Evolutionary conservation across 2,888 invertebrate species (phyloP).

Genomic region (Ypsolopha sequella): DNA sequence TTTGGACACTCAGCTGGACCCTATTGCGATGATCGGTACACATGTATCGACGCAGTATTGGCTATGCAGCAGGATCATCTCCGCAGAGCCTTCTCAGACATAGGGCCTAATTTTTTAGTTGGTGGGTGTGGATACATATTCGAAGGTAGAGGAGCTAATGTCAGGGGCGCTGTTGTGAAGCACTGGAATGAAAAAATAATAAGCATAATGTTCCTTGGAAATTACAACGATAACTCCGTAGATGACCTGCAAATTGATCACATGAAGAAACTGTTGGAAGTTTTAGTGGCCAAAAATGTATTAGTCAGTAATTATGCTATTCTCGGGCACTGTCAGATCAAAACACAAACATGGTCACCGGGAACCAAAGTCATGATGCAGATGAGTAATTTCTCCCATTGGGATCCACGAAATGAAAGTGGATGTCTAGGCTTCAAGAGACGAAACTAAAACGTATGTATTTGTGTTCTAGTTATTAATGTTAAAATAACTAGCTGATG

Average conservation of each 20-base stretch:
- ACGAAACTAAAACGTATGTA: not conserved
- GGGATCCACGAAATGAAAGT: slow-evolving; percentile 24
- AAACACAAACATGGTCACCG: slow-evolving; percentile 26
- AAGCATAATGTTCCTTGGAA: slow-evolving; percentile 47
- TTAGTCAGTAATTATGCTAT: slow-evolving; percentile 29
- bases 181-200: slow-evolving; percentile 35
- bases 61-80: slow-evolving; percentile 35
- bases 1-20: slow-evolving; percentile 40
- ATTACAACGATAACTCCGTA: slow-evolving; percentile 27
- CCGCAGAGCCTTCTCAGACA: slow-evolving; percentile 31
- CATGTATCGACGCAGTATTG: slow-evolving; percentile 33
- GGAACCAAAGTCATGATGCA: slow-evolving; percentile 30
- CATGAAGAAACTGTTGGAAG: slow-evolving; percentile 28
- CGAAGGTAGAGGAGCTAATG: slow-evolving; percentile 51
- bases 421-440: not conserved
- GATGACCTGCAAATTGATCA: slow-evolving; percentile 32
- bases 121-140: slow-evolving; percentile 43
- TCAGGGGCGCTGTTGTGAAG: slow-evolving; percentile 34
- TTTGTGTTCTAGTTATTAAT: not conserved
- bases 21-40: slow-evolving; percentile 27
- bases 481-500: no score
- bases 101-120: slow-evolving; percentile 50
- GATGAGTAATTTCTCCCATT: slow-evolving; percentile 30
- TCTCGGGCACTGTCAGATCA: slow-evolving; percentile 40
- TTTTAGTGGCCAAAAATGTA: slow-evolving; percentile 26